phyloP scores from a whole-genome alignment of 2,888 invertebrate genomes.

The Cerastis leucographa region DNA sequence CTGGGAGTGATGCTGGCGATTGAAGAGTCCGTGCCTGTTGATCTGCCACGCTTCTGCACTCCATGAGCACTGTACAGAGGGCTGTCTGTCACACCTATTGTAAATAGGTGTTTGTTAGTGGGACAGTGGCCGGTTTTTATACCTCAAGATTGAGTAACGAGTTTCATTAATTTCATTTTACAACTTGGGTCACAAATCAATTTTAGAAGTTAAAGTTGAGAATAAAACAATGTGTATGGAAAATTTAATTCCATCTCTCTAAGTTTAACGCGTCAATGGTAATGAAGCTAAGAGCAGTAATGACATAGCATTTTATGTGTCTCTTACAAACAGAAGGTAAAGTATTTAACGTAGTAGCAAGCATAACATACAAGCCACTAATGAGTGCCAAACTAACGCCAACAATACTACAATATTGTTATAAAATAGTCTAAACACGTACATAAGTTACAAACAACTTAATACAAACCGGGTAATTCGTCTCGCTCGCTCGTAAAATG shows the following conservation, averaged over 20 bases:
- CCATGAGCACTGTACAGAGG: too few species aligned
- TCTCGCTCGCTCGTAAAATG: slow-evolving; percentile 77
- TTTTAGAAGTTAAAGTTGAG: neutral
- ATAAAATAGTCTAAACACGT: slow-evolving; percentile 60
- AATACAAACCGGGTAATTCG: slow-evolving; percentile 64
- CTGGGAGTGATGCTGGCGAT: too few species aligned
- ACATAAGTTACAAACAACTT: slow-evolving; percentile 62
- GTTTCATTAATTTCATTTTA: slow-evolving; percentile 24
- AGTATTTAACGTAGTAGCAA: slow-evolving; percentile 24
- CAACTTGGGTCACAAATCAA: neutral
- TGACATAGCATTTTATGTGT: neutral
- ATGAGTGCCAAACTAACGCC: slow-evolving; percentile 57
- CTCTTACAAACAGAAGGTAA: neutral
- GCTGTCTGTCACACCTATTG: too few species aligned
- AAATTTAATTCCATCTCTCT: neutral
- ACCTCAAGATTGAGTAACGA: slow-evolving; percentile 17
- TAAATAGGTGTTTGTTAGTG: too few species aligned
- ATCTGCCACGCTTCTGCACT: too few species aligned
- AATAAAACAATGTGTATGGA: neutral
- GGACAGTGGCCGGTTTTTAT: too few species aligned
- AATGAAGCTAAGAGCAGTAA: neutral
- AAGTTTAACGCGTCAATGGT: neutral
- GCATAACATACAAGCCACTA: slow-evolving; percentile 35
- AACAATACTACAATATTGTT: slow-evolving; percentile 53
- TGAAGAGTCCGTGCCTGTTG: too few species aligned